Evolutionary conservation across 2,888 invertebrate genomes (phyloP), one percentile per base, ranked within the genome.

Genomic region (Caradrina clavipalpis): DNA sequence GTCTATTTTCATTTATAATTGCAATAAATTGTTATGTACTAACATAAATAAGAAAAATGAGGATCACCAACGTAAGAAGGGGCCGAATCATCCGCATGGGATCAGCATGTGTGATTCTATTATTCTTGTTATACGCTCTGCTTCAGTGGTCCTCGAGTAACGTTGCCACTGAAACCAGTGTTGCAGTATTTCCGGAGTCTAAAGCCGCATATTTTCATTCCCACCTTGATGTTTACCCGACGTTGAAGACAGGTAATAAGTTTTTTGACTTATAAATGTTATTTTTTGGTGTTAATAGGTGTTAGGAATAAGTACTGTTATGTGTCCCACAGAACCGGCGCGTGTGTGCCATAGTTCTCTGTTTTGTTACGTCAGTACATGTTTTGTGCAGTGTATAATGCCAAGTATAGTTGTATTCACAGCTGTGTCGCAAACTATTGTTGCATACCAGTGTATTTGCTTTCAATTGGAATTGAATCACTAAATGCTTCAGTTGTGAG

Each of bases 71-170:
- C 82, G 90, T 97, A 61, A 95, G 97, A 83, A 96, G 96, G 61
- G 97, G 97, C 53, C 94, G 97, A 77, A 96, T 97, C 71, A 92
- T 96, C 80, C 96, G 97, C 78, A 91, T 97, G 80, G 89, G 90
- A 15, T 90, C 95, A 61, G 94, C 95, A 63, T 93, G 96, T 82
- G 90, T 95, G 78, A 92, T 97, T 77, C 92, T 97, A 75, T 80
- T 97, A 82, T 91, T 97, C 81, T 88, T 97, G 68, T 89, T 98
- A 65, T 97, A 97, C 90, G 94, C 97, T 81, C 90, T 97, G 72
- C 96, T 96, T 79, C 96, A 96, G 77, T 97, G 97, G 96, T 96
- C 96, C 51, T 95, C 92, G 83, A 95, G 96, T 56, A 95, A 96
- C 82, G 92, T 87, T 67, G 81, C 71, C 60, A 78, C 47, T 58